Evolutionary conservation across 2,888 invertebrate genomes (phyloP), one percentile per base, ranked within the genome.

Genomic region (Erebia epiphron): DNA sequence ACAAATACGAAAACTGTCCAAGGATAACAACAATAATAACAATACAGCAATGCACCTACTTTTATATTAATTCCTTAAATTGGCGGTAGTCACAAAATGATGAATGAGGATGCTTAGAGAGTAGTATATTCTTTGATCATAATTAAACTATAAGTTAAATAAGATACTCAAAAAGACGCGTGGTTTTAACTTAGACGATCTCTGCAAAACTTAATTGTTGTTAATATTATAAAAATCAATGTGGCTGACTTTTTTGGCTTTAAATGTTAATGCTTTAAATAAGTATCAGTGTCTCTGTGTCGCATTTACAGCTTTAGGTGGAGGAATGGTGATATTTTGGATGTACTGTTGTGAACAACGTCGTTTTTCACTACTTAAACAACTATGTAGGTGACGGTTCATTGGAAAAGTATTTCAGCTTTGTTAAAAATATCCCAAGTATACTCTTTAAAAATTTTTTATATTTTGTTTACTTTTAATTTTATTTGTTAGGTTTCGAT

Each of bases 161-260:
- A 16, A 16, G 4, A 2, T 43, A 5, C 1, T 4, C 46, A 14
- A 5, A 49, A 11, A 16, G 21, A 9, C 13, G 49, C 14, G 46
- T 46, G 9, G 14, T 62, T 62, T 62, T 18, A 62, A 49, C 21
- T 26, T 62, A 14, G 49, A 49, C 21, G 14, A 49, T 62, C 62
- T 62, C 21, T 60, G 16, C 16, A 13, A n/a, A 16, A 41, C 13
- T 11, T 57, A 14, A 56, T 7, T 65, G 56, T 75, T 80, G 56
- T 75, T 80, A 86, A 41, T 41, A 41, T 41, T 41, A 41, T 41
- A 21, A 43, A 85, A 84, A 80, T 87, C 78, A 79, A 81, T 91
- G 90, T 91, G 75, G 88, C 87, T 88, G 85, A 81, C 75, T 87
- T 89, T 88, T 81, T 88, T 90, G 86, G 86, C 92, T 92, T 92